Conservation (phyloP, 2,113 vertebrate genomes). For the Cyrtonyx montezumae region DNA sequence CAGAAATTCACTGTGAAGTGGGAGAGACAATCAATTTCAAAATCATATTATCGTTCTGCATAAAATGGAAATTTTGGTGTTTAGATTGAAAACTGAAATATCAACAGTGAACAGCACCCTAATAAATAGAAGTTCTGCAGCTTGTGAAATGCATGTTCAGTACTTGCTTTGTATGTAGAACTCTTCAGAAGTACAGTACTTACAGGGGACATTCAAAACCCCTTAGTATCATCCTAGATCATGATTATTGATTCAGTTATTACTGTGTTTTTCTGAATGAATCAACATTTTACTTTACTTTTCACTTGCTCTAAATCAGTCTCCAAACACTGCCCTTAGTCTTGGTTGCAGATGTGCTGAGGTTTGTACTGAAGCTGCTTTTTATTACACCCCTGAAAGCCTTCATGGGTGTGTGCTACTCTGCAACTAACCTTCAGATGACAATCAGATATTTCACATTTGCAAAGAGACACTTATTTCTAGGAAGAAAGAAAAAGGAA, state of each 20-base stretch:
- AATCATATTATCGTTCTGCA: not conserved
- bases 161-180: not conserved
- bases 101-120: not conserved
- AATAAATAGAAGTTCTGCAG: not conserved
- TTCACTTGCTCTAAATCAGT: not conserved
- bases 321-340: not conserved
- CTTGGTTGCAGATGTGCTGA: not conserved
- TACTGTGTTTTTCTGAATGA: not conserved
- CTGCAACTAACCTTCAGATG: not conserved
- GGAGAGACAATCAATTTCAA: not conserved
- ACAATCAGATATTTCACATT: not conserved
- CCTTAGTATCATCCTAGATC: not conserved
- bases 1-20: not conserved
- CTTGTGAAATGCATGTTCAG: fast-evolving
- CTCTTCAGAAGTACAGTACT: not conserved
- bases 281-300: not conserved
- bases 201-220: not conserved
- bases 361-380: not conserved
- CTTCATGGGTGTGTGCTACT: fast-evolving
- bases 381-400: not conserved
- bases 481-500: not conserved
- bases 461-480: not conserved
- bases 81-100: not conserved
- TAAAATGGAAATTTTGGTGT: fast-evolving
- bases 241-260: not conserved